Conservation (phyloP, 2,888 invertebrate genomes). For the Gibbula magus region DNA sequence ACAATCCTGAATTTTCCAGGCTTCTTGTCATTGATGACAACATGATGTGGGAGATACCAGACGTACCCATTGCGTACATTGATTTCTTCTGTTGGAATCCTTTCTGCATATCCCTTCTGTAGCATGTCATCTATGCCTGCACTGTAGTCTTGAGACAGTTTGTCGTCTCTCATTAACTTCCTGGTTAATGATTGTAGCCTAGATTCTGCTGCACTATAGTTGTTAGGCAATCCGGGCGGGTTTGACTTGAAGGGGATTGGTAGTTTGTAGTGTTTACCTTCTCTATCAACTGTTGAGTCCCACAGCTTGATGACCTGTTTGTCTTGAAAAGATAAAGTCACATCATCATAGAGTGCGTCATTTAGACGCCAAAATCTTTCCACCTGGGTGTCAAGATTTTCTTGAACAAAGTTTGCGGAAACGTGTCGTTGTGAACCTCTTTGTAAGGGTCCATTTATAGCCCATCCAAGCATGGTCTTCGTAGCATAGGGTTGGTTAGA, state of each 20-base stretch:
- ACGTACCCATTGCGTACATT: background rate
- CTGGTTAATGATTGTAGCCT: background rate
- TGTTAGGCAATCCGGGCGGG: slow-evolving; percentile 10
- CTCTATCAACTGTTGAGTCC: background rate
- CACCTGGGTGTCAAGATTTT: too few relatives aligned
- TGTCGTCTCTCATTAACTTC: background rate
- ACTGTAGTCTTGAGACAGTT: slow-evolving; percentile 16
- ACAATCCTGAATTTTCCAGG: slow-evolving; percentile 37
- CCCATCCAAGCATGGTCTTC: too few relatives aligned
- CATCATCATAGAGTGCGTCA: too few relatives aligned
- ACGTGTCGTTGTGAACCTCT: too few relatives aligned
- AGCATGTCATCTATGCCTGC: slow-evolving; percentile 28
- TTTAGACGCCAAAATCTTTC: too few relatives aligned
- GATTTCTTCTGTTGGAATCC: background rate
- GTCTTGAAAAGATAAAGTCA: too few relatives aligned
- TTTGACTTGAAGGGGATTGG: too few relatives aligned
- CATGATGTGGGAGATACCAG: slow-evolving; percentile 31
- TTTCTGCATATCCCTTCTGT: slow-evolving; percentile 33
- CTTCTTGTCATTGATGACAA: background rate
- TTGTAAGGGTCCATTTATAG: too few relatives aligned
- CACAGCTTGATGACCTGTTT: background rate
- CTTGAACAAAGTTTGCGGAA: too few relatives aligned
- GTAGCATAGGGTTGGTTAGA: too few relatives aligned
- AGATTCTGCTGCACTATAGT: background rate
- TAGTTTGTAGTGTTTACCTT: slow-evolving; percentile 26